Base-by-base conservation (phyloP, 2,888 invertebrate genomes). In the Spisula subtruncata region DNA sequence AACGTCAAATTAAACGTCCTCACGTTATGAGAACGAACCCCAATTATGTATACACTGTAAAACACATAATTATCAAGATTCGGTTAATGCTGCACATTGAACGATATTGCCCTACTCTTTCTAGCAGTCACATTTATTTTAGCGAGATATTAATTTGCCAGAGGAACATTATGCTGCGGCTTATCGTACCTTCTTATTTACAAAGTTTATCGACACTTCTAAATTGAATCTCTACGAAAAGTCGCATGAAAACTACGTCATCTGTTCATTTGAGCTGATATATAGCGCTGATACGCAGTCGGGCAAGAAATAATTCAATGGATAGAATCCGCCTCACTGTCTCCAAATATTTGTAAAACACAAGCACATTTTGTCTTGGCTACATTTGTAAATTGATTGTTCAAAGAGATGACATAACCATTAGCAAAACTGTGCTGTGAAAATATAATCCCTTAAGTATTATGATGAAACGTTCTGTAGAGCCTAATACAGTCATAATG, bases 351-450 rank as follows among this genome's bases (percentile, higher is more conserved):
- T 2, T 25, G 60, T 66, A 25, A 12, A 66, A 10, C 41, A 51
- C 60, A 66, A n/a, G 10, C 20, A 25, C 60, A 66, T 4, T 66
- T 66, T 66, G 60, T 66, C 25, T 66, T 66, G 60, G 60, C 60
- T 66, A n/a, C n/a, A n/a, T n/a, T n/a, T n/a, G n/a, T n/a, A 66
- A 66, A 66, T 66, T n/a, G 60, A 66, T 66, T 66, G 60, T 66
- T 66, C 60, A 25, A 10, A 25, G 60, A 66, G 20, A 66, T 66
- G 60, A 66, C 12, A 66, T 25, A 66, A 25, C 25, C 60, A 66
- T 66, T 25, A 66, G 60, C 25, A 25, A 66, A 66, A 66, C 60
- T 10, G n/a, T 5, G 25, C 60, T 6, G 60, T 66, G 60, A 66
- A 25, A 66, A 25, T 66, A 10, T 25, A 66, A 66, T 66, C 60